phyloP scores from a whole-genome alignment of 2,888 invertebrate species.

The Fissipunctia ypsillon region DNA sequence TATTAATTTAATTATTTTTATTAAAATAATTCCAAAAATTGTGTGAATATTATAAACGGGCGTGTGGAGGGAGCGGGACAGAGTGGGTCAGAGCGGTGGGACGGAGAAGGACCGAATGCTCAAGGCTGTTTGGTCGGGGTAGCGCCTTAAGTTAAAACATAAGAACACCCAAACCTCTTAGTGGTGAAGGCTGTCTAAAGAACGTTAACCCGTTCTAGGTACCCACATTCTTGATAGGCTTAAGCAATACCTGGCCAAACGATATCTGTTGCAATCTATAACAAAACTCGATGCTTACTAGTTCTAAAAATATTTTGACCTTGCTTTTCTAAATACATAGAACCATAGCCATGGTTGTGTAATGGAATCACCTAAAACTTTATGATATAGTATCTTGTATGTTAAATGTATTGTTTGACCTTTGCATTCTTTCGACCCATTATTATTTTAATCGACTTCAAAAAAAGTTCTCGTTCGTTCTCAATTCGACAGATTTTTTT shows the following conservation, averaged over 20 bases:
- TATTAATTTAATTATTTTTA: no score
- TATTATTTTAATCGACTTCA: not conserved
- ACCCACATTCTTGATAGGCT: constrained; percentile 3
- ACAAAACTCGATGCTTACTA: not conserved
- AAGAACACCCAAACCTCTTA: not conserved
- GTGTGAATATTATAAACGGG: no score
- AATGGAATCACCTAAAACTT: constrained; percentile 8
- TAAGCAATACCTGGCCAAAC: constrained; percentile 1
- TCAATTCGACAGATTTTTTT: no score
- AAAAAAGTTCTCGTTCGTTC: no score
- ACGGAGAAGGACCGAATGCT: no score
- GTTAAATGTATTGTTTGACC: constrained; percentile 5
- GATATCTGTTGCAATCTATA: constrained; percentile 29
- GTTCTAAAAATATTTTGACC: constrained; percentile 30
- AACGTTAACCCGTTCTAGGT: not conserved
- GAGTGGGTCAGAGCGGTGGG: no score
- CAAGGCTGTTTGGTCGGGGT: no score
- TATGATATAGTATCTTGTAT: constrained; percentile 16
- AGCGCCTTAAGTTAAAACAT: no score
- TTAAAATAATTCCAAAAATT: no score
- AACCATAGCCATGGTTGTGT: constrained; percentile 19
- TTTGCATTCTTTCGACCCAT: not conserved
- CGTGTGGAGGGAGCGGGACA: no score
- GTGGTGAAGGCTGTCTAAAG: constrained; percentile 7
- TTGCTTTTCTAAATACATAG: constrained; percentile 36